Conservation (phyloP, 2,113 vertebrate genomes). For the Xenopus tropicalis region UCB_Xtro_10.0 CM004443.2:208860001-208860500, state of each 20-base stretch:
- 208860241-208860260: constrained; percentile 31
- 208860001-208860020: no score
- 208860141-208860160: constrained; percentile 27
- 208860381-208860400: neutral
- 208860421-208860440: neutral
- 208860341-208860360: no score
- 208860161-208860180: constrained; percentile 42
- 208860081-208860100: neutral
- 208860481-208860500: no score
- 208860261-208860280: constrained; percentile 3
- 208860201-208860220: constrained; percentile 29
- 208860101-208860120: neutral
- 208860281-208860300: constrained; percentile 8
- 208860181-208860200: constrained; percentile 26
- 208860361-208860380: no score
- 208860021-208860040: no score
- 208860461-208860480: no score
- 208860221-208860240: constrained; percentile 23
- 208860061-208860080: neutral
- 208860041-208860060: no score
- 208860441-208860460: no score
- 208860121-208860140: constrained; percentile 3
- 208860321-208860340: constrained; percentile 2
- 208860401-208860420: constrained; percentile 6
- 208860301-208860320: constrained; percentile 22